Evolutionary conservation across 2,797 vertebrate genomes (phyloP), one percentile per base, ranked within the genome.

Genomic region (Picus viridis): DNA sequence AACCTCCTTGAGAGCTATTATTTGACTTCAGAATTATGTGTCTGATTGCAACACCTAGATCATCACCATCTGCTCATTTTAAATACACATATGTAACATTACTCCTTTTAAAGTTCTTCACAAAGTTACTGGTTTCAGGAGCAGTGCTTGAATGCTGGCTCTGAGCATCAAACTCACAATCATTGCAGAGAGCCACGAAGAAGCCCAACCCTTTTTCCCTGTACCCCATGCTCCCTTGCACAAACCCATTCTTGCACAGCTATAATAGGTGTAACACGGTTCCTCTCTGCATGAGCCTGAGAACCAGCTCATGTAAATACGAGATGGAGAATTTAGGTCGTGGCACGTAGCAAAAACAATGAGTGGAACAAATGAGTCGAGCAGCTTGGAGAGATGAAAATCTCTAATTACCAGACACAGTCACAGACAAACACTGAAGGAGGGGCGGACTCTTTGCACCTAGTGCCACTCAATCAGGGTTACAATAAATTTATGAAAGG

Each of bases 401-500:
- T 95, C 97, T 96, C 97, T 98, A 98, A 98, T 98, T 98, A 98
- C 98, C 97, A 98, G 96, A 97, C 92, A 93, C 96, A 70, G 97
- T 97, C 97, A 93, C 94, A 97, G 97, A 78, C 85, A 70, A 93
- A 95, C 94, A 73, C 75, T 34, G 89, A 88, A 75, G 82, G 89
- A 96, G 88, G 87, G 95, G 82, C 24, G 77, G 96, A 53, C 92
- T 95, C n/a, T 93, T 95, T 77, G 83, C 93, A 97, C 97, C 97
- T 97, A 98, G 97, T 98, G 98, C 98, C 98, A 97, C 96, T 97
- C 98, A 97, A 92, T 93, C 95, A 88, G 96, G 96, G 97, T 97
- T 98, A 98, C 98, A 97, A 61, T 69, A 86, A 98, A 98, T 98
- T 98, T 97, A 96, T 96, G 93, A 98, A 98, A 98, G 98, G 98